phyloP scores from a whole-genome alignment of 2,888 invertebrate species.

The Trissolcus japonicus region DNA sequence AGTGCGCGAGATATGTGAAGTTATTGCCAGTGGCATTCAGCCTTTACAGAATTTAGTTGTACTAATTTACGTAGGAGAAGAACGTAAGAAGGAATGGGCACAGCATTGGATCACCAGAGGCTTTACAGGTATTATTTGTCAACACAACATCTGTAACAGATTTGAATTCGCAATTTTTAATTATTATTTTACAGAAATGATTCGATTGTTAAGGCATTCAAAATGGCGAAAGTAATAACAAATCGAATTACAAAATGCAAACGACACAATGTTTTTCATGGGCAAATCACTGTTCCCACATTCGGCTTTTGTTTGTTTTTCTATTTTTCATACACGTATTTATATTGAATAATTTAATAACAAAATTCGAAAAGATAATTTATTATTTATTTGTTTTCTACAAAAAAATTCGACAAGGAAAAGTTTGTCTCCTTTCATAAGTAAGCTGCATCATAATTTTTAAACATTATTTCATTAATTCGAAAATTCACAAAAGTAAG shows the following conservation, averaged over 20 bases:
- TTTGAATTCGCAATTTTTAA: conserved; percentile 41
- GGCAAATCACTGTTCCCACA: neutral
- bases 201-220: neutral
- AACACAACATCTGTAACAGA: conserved; percentile 46
- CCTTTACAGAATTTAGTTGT: conserved; percentile 96
- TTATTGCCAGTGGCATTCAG: conserved; percentile 95
- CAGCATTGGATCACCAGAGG: conserved; percentile 94
- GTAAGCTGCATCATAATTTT: too few relatives aligned
- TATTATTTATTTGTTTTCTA: too few relatives aligned
- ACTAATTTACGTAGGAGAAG: conserved; percentile 90
- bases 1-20: conserved; percentile 94
- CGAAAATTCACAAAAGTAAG: too few relatives aligned
- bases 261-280: neutral
- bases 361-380: too few relatives aligned
- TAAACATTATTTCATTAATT: too few relatives aligned
- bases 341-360: too few relatives aligned
- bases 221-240: neutral
- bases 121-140: conserved; percentile 79
- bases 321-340: too few relatives aligned
- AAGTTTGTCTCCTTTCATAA: too few relatives aligned
- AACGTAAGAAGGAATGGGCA: conserved; percentile 94
- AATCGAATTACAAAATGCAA: neutral
- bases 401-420: too few relatives aligned
- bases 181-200: neutral
- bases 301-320: neutral